Evolutionary conservation across 2,797 vertebrate genomes (phyloP).

Genomic region (Crenichthys baileyi): DNA sequence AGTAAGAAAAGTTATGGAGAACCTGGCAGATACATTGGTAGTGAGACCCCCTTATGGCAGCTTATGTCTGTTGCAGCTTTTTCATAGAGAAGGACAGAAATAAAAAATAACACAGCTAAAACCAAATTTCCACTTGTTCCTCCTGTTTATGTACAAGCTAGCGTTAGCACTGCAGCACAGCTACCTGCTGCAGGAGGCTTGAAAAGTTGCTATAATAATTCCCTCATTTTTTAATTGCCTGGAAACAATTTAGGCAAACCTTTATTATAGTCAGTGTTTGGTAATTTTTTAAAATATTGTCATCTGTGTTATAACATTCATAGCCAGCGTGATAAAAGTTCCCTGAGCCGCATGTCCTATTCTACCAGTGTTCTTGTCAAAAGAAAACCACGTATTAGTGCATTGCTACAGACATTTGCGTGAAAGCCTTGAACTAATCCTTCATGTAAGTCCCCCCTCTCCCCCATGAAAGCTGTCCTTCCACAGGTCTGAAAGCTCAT

Average conservation of each 20-base stretch:
- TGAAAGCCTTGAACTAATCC: no score
- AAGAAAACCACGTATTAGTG: no score
- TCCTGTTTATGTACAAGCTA: neutral
- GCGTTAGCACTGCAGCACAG: neutral
- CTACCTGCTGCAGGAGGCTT: neutral
- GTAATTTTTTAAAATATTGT: neutral
- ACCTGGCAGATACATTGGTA: neutral
- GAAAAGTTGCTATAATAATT: neutral
- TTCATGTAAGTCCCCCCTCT: no score
- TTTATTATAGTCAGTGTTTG: neutral
- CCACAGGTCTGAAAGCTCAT: no score
- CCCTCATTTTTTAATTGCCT: neutral
- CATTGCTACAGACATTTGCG: no score
- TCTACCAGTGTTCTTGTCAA: no score
- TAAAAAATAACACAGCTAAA: neutral
- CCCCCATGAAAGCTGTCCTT: no score
- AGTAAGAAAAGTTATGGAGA: slow-evolving; percentile 31
- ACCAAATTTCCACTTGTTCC: neutral
- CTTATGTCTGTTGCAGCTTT: neutral
- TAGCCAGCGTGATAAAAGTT: neutral
- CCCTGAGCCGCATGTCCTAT: no score
- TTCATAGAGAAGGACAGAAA: neutral
- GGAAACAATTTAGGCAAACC: neutral
- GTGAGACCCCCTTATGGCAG: neutral
- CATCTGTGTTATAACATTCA: neutral